Evolutionary conservation across 1,140 invertebrate species (phyloP), one percentile per base, ranked within the genome.

Genomic region (Venturia canescens): DNA sequence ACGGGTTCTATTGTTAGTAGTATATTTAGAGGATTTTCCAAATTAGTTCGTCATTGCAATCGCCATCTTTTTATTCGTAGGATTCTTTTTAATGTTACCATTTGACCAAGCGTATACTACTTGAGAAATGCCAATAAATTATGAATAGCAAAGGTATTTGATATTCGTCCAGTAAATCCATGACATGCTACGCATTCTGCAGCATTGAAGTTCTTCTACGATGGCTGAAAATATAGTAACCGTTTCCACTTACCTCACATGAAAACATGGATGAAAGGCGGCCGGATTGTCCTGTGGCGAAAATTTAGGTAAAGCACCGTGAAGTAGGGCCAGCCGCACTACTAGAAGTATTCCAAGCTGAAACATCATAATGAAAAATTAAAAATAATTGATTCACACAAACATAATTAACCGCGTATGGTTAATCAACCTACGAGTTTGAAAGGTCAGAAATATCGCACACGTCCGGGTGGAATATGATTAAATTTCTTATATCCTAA

Each of bases 271-370:
- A 90, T 96, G 94, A 90, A 96, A 97, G 48, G 97, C 96, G 48
- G 97, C 94, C 13, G 96, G 96, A 91, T 97, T 97, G 91, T 97
- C 96, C 88, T 96, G 96, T 67, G 95, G 94, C 34, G 95, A 96
- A 90, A 97, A 97, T 83, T 94, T 94, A 18, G 96, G 96, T 80
- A 97, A 89, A 21, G 95, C 93, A 74, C 96, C 96, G 87, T 96
- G 95, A 74, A 96, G 93, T 80, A 97, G 90, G 50, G 95, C 94
- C 66, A 96, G 91, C 72, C 96, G 93, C 57, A 95, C 93, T 23
- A 93, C 93, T 57, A 95, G 91, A 84, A 93, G 93, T 87, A 93
- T 91, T 82, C 91, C 93, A 78, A 91, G 91, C 94, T 94, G 92
- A 38, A 91, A 92, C 86, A 67, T 83, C 66, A 60, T 21, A 60